phyloP scores from a whole-genome alignment of 2,888 invertebrate genomes.

The Monopis laevigella region DNA sequence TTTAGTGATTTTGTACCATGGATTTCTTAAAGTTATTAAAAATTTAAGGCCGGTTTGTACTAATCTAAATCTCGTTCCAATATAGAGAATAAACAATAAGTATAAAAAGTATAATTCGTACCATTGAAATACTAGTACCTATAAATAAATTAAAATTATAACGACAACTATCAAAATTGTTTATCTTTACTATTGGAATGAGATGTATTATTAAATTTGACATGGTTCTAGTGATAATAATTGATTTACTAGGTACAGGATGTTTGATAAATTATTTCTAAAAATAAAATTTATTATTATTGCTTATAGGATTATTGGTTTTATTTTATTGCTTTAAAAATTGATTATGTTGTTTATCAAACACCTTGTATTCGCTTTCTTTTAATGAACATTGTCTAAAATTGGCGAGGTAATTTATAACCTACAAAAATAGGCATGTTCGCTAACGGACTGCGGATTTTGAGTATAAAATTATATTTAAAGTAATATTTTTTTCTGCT shows the following conservation, averaged over 20 bases:
- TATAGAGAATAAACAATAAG: too few relatives aligned
- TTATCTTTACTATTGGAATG: too few relatives aligned
- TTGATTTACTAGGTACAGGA: constrained; percentile 49
- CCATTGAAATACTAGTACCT: too few relatives aligned
- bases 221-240: constrained; percentile 4
- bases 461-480: not conserved
- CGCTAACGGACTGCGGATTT: not conserved
- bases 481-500: not conserved
- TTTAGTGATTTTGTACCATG: not conserved
- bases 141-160: too few relatives aligned
- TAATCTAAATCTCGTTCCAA: too few relatives aligned
- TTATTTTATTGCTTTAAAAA: not conserved
- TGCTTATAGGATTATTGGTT: not conserved
- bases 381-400: constrained; percentile 37
- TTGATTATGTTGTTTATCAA: constrained; percentile 38
- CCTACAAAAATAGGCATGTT: constrained; percentile 25
- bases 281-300: not conserved
- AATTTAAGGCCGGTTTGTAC: constrained; percentile 53
- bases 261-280: constrained; percentile 36
- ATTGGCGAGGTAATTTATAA: constrained; percentile 50
- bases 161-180: too few relatives aligned
- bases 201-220: constrained; percentile 5
- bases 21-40: constrained; percentile 4
- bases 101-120: too few relatives aligned
- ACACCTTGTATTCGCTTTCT: constrained; percentile 44